Evolutionary conservation across 2,797 vertebrate genomes (phyloP), one percentile per base, ranked within the genome.

Genomic region (Takifugu ocellatus): DNA sequence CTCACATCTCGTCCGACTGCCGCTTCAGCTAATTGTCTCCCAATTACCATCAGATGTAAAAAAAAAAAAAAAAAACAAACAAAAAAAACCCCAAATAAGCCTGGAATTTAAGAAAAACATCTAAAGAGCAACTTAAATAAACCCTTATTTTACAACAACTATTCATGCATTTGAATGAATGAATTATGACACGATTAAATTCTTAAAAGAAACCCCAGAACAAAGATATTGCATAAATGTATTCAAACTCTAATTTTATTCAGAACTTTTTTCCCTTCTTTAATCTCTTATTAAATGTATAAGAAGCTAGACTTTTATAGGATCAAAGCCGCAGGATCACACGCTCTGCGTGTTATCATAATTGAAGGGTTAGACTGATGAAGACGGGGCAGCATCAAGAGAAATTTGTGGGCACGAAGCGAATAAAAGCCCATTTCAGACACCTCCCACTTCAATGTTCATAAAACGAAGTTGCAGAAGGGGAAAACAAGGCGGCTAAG

Each of bases 1-100:
- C 83, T 67, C 77, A 54, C 81, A 78, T 90, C 85, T 88, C 78
- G 62, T 88, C 77, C 80, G 85, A 91, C 89, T 81, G 84, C 82
- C 84, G 64, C 70, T 82, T 86, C 70, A 84, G 87, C 84, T 90
- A 90, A 83, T 78, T 78, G 71, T 66, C 75, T 69, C 61, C 88
- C 87, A 39, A 39, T 39, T 39, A 39, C 8, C 36, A 12, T 39
- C 36, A 39, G 36, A 39, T 39, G 36, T 14, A 39, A 39, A 39
- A 39, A 39, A 39, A 39, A 33, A 1, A 5, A 39, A 39, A 39
- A 39, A 39, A 39, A 39, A 33, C 6, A 5, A 39, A 5, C 2
- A 39, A 14, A 39, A 39, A 39, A 39, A 14, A 1, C 10, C 4
- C 27, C 27, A 4, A 29, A 29, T 7, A 2, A 29, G 7, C 4